These are phyloP conservation scores for Turnix velox DNA, from an alignment of 2,113 vertebrate species.

Conservation along the genomic window DNA sequence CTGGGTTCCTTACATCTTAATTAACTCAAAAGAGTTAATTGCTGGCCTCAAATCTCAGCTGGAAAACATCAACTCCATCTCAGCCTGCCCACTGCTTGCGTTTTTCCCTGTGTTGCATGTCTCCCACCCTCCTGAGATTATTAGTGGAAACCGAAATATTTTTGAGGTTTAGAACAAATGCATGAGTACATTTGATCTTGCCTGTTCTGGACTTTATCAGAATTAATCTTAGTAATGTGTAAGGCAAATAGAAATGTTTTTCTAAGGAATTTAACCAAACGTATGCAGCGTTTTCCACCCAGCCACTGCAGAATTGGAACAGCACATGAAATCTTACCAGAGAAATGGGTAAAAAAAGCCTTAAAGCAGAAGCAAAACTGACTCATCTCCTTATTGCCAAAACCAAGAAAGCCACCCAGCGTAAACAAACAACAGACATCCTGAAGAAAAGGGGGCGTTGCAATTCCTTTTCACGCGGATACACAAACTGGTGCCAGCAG, in stretches of 20 bases:
- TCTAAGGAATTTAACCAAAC: background rate
- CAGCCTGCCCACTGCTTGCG: background rate
- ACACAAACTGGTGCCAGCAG: background rate
- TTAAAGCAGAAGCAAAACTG: constrained; percentile 50
- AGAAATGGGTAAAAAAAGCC: constrained; percentile 1
- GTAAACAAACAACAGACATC: constrained; percentile 50
- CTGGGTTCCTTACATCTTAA: background rate
- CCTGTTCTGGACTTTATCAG: background rate
- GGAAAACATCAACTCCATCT: background rate
- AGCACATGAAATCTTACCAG: background rate
- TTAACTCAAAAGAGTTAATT: background rate
- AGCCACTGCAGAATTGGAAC: background rate
- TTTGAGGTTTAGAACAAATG: background rate
- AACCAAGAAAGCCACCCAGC: background rate
- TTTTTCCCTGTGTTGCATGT: background rate
- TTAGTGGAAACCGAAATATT: background rate
- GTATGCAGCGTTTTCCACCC: background rate
- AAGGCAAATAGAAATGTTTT: background rate
- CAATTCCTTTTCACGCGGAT: background rate
- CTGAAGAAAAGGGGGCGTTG: background rate
- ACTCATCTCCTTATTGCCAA: constrained; percentile 60
- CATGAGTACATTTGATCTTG: accelerated
- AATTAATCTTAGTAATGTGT: background rate
- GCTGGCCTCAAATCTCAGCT: background rate
- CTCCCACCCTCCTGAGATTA: background rate